Evolutionary conservation across 2,797 vertebrate genomes (phyloP), one percentile per base, ranked within the genome.

Genomic region (Spinus pinus): DNA sequence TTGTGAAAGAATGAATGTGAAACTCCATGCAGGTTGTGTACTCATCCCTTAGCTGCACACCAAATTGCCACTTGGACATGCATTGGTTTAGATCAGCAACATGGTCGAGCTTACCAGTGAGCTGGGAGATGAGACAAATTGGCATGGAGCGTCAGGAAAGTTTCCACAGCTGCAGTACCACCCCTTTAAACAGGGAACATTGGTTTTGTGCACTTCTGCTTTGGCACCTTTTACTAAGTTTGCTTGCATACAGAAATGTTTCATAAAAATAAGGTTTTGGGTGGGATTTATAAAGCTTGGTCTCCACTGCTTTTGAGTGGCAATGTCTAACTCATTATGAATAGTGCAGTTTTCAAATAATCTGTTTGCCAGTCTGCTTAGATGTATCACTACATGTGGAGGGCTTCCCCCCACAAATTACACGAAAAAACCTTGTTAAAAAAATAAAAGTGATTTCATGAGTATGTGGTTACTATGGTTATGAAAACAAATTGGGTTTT

Each of bases 401-500:
- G 17, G 50, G 17, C 17, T 93, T 90, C 15, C 9, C 12, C 30
- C 49, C 11, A 2, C 5, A 44, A 72, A 88, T 67, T n/a, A 60
- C 53, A 46, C 2, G 3, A 57, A 57, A 78, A 74, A 67, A 1
- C 25, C 42, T 83, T 91, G 33, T 60, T 86, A 69, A 91, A 83
- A 94, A 94, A 86, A 66, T 44, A 53, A 47, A 69, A 64, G 24
- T 71, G 23, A 57, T 77, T 82, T 60, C 42, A 80, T 74, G 49
- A 85, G 85, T 93, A 84, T n/a, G 18, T 73, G 33, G 88, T 96
- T 93, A 50, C 86, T 60, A 88, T 93, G 58, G 90, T 81, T 93
- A 75, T 93, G 88, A 90, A 95, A 96, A 95, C 86, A 95, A 94
- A 88, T 42, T 13, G 24, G 21, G 62, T 66, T 91, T 94, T 94